Base-by-base conservation (phyloP, 2,113 vertebrate species). In the Ceyx margarethae region DNA sequence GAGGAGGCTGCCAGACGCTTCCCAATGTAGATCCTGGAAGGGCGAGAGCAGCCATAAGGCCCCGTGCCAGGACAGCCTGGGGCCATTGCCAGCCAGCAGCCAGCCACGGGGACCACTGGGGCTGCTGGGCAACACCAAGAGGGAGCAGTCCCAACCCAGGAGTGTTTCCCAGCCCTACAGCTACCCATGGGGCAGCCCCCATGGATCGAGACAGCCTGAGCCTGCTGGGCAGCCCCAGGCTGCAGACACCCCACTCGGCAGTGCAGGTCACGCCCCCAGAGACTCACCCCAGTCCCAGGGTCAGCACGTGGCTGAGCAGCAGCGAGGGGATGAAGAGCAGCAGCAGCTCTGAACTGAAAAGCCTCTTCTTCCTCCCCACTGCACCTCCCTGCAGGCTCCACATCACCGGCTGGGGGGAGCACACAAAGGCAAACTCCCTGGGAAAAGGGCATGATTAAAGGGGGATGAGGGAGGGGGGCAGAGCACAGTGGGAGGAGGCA, bases 1-100 rank as follows among this genome's bases (percentile, higher is more conserved):
- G 96, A 94, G 40, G 95, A 95, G 58, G 94, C 95, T 29, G 93
- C 96, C 92, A 96, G 78, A 18, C 86, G 90, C 89, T 96, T 96
- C 78, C 96, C 96, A 1, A 96, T 96, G 94, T 96, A 96, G 92
- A 96, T 95, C 92, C 96, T 96, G 82, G 22, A 50, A 54, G 2
- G 35, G 76, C 71, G 43, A 91, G 56, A 89, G 48, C 0, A 4
- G 23, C 35, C 6, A 57, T 78, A 16, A 85, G 74, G 40, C 13
- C 21, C 5, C 2, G 7, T 3, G 4, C 0, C 1, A 51, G 13
- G 16, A 25, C 14, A 23, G 53, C 71, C 50, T 21, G 4, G 19
- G 8, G 64, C 42, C 10, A 11, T 29, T 11, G 67, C 5, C 5
- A 31, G 22, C 10, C 67, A 12, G 15, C 1, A 14, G 40, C 1